Percentiles rank a stretch among this genome's conserved stretches.
Evolutionary conservation across 2,888 invertebrate species (phyloP).

Genomic region (Xylocampa areola): DNA sequence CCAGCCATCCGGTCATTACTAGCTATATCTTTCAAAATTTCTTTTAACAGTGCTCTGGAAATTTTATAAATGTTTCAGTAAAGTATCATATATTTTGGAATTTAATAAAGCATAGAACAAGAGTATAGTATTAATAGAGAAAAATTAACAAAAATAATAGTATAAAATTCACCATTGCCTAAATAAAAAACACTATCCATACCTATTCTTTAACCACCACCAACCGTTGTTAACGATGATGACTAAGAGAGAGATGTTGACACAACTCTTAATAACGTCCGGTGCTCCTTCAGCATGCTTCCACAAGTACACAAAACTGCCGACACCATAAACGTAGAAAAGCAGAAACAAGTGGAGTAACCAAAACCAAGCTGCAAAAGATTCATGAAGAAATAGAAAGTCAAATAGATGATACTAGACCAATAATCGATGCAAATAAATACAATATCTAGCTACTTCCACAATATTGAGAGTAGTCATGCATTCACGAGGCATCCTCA

Average conservation of each 20-base stretch:
- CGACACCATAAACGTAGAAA: constrained; percentile 74
- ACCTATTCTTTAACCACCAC: constrained; percentile 78
- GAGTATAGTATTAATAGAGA: too few species aligned
- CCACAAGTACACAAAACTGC: constrained; percentile 69
- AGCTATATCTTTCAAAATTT: constrained; percentile 62
- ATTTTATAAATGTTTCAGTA: constrained; percentile 1
- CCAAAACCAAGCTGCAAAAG: constrained; percentile 72
- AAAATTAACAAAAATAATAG: not conserved
- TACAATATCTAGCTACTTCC: too few species aligned
- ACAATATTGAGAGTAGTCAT: too few species aligned
- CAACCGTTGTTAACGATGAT: constrained; percentile 71
- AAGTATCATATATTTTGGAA: too few species aligned
- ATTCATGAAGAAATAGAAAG: not conserved
- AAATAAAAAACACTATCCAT: not conserved
- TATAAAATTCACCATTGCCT: too few species aligned
- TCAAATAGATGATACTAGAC: not conserved
- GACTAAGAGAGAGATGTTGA: constrained; percentile 73
- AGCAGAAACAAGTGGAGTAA: constrained; percentile 69
- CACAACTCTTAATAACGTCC: constrained; percentile 74
- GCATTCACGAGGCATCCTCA: too few species aligned
- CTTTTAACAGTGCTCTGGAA: constrained; percentile 64
- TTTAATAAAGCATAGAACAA: too few species aligned
- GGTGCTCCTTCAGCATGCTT: constrained; percentile 65
- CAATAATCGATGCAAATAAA: too few species aligned
- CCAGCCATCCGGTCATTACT: constrained; percentile 64